These are phyloP conservation scores for Dicrurus megarhynchus DNA, from an alignment of 2,113 vertebrate species.

Conservation along the genomic window DNA sequence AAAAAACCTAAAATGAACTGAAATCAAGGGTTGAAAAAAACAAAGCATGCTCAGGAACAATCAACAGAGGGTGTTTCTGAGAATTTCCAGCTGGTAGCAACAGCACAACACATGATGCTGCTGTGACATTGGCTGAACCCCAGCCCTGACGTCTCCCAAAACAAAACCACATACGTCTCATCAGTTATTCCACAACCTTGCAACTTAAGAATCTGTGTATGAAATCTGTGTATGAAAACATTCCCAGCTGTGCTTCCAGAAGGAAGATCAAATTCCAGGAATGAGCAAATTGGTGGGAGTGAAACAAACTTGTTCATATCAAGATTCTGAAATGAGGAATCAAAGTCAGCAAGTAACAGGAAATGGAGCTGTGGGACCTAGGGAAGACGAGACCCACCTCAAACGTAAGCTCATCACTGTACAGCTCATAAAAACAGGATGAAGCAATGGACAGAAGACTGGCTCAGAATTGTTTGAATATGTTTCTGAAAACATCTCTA, in stretches of 20 bases:
- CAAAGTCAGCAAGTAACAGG: not conserved
- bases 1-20: not conserved
- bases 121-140: slow-evolving; percentile 11
- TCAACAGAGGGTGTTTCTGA: not conserved
- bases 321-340: not conserved
- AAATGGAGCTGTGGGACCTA: not conserved
- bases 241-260: not conserved
- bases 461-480: not conserved
- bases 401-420: not conserved
- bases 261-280: not conserved
- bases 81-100: slow-evolving; percentile 34
- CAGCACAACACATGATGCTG: not conserved
- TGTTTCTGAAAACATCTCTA: not conserved
- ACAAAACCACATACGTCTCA: not conserved
- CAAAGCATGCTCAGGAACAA: not conserved
- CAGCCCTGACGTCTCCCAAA: not conserved
- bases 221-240: slow-evolving; percentile 1
- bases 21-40: not conserved
- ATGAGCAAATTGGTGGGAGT: not conserved
- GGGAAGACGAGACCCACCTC: not conserved
- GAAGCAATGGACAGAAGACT: not conserved
- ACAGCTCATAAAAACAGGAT: not conserved
- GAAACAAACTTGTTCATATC: not conserved
- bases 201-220: not conserved
- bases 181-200: slow-evolving; percentile 10